Base-by-base conservation (phyloP, 64 coral and sea anemone species). In the Actinia tenebrosa region DNA sequence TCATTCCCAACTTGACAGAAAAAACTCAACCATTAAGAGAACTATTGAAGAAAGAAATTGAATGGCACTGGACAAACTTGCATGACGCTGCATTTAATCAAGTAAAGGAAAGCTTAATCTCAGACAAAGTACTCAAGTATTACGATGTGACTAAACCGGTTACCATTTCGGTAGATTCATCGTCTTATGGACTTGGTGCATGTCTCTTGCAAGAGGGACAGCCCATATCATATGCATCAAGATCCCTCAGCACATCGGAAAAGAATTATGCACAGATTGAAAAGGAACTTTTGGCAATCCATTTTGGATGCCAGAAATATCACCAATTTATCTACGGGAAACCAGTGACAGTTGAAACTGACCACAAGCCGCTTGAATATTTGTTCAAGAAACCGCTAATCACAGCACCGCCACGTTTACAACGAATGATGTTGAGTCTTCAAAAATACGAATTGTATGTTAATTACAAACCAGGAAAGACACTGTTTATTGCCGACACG, bases 61-160 rank as follows among this genome's bases (percentile, higher is more conserved):
- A 64, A n/a, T 89, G 60, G 20, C 62, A 86, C 18, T 89, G 87
- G 92, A 80, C 56, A 22, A 17, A 37, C 30, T 64, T 15, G 25
- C 62, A 93, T 56, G 46, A 80, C 16, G 25, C 56, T 69, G 92
- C 87, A 18, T 89, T 93, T 62, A 26, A 93, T 15, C 79, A 23
- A 16, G 45, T 93, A 60, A 89, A 93, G 23, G 75, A 59, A 7
- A 27, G 66, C 16, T 56, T 88, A 16, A 55, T 46, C 4, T 18
- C 19, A 7, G 54, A 88, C 4, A 72, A 59, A 9, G 19, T 71
- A 18, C 86, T 88, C 4, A 37, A n/a, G 1, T 86, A 64, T 37
- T 86, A 64, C 62, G 84, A 68, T 46, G 53, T 26, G 20, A 42
- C 62, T 16, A 86, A 88, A 37, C 43, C 72, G 27, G 56, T 50